Conservation (phyloP, 2,797 vertebrate genomes). For the Rhinoraja longicauda region DNA sequence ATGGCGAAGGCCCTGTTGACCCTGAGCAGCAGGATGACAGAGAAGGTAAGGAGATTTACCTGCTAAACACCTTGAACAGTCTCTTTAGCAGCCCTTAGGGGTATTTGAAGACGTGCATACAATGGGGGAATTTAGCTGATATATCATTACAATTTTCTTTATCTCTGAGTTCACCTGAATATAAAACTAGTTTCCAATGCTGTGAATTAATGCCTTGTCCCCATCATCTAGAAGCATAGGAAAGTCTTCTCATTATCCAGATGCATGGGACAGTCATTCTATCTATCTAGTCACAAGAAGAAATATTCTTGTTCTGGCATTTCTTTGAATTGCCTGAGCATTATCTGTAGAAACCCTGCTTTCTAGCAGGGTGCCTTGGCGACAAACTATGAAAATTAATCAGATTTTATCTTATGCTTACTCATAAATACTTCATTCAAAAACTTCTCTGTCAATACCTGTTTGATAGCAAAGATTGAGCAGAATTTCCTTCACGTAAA, state of each 20-base stretch:
- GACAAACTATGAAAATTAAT: neutral
- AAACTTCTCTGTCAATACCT: neutral
- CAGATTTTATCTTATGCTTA: neutral
- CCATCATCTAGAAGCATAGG: no score
- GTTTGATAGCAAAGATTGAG: neutral
- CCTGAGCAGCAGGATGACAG: constrained; percentile 33
- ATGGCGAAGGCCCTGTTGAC: constrained; percentile 37
- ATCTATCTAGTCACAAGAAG: neutral
- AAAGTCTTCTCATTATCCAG: neutral
- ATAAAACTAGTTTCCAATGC: neutral
- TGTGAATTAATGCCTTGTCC: neutral
- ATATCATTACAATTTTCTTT: neutral
- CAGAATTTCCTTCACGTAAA: neutral
- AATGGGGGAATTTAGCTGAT: neutral
- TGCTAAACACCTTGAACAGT: neutral
- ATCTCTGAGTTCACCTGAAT: neutral
- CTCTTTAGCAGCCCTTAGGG: neutral
- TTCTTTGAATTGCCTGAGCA: neutral
- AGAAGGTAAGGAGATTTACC: constrained; percentile 54
- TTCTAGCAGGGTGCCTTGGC: neutral
- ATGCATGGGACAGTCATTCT: neutral
- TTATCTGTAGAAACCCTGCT: neutral
- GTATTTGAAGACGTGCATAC: neutral
- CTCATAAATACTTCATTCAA: neutral
- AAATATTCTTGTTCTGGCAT: neutral